Base-by-base conservation (phyloP, 1,140 invertebrate genomes). In the Bombus turneri region DNA sequence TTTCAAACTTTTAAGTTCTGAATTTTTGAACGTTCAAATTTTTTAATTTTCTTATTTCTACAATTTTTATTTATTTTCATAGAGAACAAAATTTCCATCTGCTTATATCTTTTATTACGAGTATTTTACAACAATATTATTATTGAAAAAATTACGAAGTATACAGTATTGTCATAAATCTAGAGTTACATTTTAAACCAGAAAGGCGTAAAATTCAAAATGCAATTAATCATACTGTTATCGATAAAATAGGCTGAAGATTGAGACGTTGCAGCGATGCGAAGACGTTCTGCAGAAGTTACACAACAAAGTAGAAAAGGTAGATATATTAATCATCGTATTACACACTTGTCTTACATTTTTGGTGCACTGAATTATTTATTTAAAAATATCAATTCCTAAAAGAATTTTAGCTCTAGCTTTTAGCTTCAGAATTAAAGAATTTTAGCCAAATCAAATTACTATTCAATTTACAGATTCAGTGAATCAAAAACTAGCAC, bases 261-360 rank as follows among this genome's bases (percentile, higher is more conserved):
- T 96, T 90, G 96, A 96, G 89, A 97, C 96, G 64, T 93, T 97
- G 53, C 92, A 95, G 39, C 96, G 96, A 93, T 97, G 96, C 89
- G 96, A 97, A 94, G 96, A 96, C 90, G 96, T 97, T 77, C 93
- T 97, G 13, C 92, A 96, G 41, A 97, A 96, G 93, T 94, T 97
- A 68, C 95, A 96, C 80, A 94, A 95, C 59, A 97, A 96, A 96
- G 96, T 96, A 77, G 95, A 96, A 93, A 95, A 96, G 96, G 96
- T 95, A 95, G 90, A 84, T 83, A 88, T 84, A 28, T 1, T 69
- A 31, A 43, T 64, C 41, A 37, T 72, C n/a, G 28, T 1, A 34
- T 15, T 15, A 41, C 31, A 78, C 0, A 10, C 3, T 57, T 10
- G n/a, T n/a, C 1, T 18, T 2, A 34, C 1, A 8, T 57, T 28